Evolutionary conservation across 2,113 vertebrate species (phyloP).

Genomic region (Malaclemys terrapin): DNA sequence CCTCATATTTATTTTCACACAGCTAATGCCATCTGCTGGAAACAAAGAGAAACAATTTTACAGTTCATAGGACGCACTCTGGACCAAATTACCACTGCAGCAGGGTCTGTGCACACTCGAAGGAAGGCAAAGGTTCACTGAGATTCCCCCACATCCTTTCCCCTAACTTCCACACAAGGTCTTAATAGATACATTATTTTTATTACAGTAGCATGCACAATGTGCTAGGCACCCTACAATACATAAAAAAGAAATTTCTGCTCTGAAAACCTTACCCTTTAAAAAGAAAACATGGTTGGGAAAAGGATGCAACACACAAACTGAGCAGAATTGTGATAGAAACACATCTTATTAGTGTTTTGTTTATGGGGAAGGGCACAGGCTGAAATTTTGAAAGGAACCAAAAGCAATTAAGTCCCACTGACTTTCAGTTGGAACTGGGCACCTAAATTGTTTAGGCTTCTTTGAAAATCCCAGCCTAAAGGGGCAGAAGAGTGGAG

Average conservation of each 20-base stretch:
- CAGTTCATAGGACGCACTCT: neutral
- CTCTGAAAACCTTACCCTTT: neutral
- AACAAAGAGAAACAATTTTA: neutral
- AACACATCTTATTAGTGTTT: neutral
- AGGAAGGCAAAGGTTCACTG: neutral
- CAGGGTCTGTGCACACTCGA: neutral
- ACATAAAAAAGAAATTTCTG: neutral
- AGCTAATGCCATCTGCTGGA: slow-evolving; percentile 37
- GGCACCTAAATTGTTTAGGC: neutral
- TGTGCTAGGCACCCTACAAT: neutral
- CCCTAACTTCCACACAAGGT: neutral
- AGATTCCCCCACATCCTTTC: neutral
- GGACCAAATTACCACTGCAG: neutral
- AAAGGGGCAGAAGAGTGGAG: neutral
- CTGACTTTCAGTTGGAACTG: neutral
- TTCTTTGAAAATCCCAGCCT: neutral
- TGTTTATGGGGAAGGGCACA: neutral
- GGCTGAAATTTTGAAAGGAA: neutral
- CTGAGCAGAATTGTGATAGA: neutral
- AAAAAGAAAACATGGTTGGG: neutral
- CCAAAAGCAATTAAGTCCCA: neutral
- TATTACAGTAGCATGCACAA: neutral
- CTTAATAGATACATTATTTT: neutral
- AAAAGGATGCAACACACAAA: neutral
- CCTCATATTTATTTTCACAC: neutral